These are phyloP conservation scores for Arctopsyche grandis DNA, from an alignment of 1,140 invertebrate genomes.

Conservation along the genomic window DNA sequence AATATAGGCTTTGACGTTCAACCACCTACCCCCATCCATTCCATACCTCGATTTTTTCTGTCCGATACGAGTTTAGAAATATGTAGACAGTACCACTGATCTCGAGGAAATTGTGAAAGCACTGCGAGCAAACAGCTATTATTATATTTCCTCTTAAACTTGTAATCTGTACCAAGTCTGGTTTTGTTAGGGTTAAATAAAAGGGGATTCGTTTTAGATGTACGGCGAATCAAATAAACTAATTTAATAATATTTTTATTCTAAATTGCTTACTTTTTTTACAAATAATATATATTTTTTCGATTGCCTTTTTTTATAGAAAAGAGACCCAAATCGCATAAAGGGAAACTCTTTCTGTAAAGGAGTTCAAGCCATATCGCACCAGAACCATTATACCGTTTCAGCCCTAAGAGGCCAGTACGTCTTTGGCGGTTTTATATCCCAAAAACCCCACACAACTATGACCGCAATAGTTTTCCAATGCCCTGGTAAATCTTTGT, in stretches of 20 bases:
- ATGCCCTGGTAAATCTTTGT: not conserved
- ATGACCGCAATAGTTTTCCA: not conserved
- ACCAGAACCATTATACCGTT: slow-evolving; percentile 4
- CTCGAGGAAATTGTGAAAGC: not conserved
- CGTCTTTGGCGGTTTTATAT: slow-evolving; percentile 18
- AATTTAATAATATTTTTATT: no score
- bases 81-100: not conserved
- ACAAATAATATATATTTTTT: no score
- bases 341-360: no score
- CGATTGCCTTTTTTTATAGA: no score
- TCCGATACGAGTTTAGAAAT: not conserved
- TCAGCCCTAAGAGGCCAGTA: slow-evolving; percentile 18
- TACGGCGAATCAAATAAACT: not conserved
- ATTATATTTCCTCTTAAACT: slow-evolving; percentile 26
- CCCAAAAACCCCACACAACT: not conserved
- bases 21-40: not conserved
- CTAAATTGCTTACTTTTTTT: no score
- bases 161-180: not conserved
- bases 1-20: not conserved
- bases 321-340: no score
- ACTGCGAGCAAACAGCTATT: slow-evolving; percentile 27
- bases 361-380: not conserved
- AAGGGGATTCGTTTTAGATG: not conserved
- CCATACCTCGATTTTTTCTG: not conserved
- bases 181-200: not conserved